Conservation (phyloP, 2,797 vertebrate genomes). For the Buceros bicornis region DNA sequence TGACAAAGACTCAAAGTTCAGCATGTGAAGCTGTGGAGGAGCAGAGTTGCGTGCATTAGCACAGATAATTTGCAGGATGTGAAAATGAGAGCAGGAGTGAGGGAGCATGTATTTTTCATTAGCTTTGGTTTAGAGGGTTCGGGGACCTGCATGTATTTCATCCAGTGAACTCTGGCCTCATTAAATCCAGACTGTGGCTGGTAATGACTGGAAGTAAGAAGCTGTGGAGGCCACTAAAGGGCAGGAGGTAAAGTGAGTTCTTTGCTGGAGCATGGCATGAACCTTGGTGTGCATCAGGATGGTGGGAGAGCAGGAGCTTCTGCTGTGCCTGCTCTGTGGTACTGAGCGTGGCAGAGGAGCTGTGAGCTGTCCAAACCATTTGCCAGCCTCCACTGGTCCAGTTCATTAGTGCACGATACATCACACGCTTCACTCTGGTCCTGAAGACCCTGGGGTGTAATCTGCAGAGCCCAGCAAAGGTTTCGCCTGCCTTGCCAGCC, state of each 20-base stretch:
- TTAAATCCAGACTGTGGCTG: conserved; percentile 41
- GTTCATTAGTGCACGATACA: accelerated
- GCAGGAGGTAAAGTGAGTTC: not conserved
- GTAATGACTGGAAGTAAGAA: conserved; percentile 53
- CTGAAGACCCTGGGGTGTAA: not conserved
- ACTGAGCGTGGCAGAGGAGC: accelerated
- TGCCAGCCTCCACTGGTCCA: not conserved
- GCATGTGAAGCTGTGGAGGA: conserved; percentile 72
- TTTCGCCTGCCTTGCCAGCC: not conserved
- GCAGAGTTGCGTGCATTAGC: conserved; percentile 67
- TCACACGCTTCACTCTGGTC: accelerated
- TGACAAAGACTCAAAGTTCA: conserved; percentile 83
- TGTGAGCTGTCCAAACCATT: not conserved
- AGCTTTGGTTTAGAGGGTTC: conserved; percentile 68
- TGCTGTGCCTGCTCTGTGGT: not conserved
- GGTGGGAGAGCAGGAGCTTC: not conserved
- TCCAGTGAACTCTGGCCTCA: conserved; percentile 36
- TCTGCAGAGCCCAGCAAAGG: not conserved
- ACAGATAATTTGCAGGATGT: conserved; percentile 76
- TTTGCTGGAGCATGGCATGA: not conserved
- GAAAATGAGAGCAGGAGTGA: conserved; percentile 67
- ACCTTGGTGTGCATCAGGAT: not conserved
- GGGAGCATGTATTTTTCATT: conserved; percentile 78
- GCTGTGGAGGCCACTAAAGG: conserved; percentile 5
- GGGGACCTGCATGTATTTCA: conserved; percentile 64